Evolutionary conservation across 2,888 invertebrate genomes (phyloP), one percentile per base, ranked within the genome.

Genomic region (Embidobia sp.): DNA sequence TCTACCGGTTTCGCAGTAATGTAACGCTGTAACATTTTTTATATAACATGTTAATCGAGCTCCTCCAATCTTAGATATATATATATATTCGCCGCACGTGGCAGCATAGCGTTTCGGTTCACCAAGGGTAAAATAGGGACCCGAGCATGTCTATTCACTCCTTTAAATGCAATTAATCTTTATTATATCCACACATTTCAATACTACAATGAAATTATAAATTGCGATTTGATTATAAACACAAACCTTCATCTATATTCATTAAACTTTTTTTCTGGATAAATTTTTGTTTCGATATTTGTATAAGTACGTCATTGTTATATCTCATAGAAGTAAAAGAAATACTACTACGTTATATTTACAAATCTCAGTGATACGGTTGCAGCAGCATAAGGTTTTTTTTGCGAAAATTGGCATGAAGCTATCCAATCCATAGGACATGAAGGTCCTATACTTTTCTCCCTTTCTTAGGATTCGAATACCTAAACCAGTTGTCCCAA

Each of bases 401-500:
- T 57, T 59, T 70, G 35, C 35, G 51, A 8, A 59, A 51, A 51
- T 51, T 44, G 46, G 18, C 46, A 63, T 59, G 48, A 35, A 44
- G 16, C 49, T 57, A n/a, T n/a, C n/a, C n/a, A n/a, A n/a, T n/a
- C n/a, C n/a, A n/a, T n/a, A n/a, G n/a, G n/a, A n/a, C n/a, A n/a
- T n/a, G n/a, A n/a, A n/a, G n/a, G n/a, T n/a, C n/a, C n/a, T n/a
- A n/a, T n/a, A n/a, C 26, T 11, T 3, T 13, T 53, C 2, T 18
- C 40, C 18, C 49, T 69, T 29, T 18, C 4, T 15, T 10, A 13
- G 19, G 55, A 42, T 69, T 16, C 64, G 13, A 49, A 55, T 51
- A 49, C 40, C 59, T 53, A 51, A 72, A 77, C 76, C 76, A 77
- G 76, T 66, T 61, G 70, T 61, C 61, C 64, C 70, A 74, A 76